A percentile compares a stretch with the other conserved stretches of the same genome.
These are phyloP conservation scores for Erpornis zantholeuca DNA, from an alignment of 2,113 vertebrate genomes.

Conservation along the genomic window DNA sequence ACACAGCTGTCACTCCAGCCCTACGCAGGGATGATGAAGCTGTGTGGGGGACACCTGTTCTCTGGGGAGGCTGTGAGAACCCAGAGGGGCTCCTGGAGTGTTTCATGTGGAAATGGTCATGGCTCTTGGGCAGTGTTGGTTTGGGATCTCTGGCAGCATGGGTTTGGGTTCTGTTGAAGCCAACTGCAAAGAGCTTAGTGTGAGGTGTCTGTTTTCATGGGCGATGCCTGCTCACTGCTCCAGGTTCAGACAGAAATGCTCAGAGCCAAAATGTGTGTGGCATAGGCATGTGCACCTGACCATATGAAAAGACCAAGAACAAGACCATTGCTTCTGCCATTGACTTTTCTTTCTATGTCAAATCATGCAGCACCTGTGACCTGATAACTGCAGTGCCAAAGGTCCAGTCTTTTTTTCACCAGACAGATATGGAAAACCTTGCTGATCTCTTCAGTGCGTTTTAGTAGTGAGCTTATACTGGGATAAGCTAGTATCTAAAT, in stretches of 20 bases:
- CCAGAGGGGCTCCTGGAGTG: background rate
- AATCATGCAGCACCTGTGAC: background rate
- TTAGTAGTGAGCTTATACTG: background rate
- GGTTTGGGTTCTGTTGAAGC: background rate
- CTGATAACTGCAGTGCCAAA: background rate
- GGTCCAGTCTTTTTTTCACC: background rate
- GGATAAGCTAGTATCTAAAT: background rate
- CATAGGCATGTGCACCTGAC: background rate
- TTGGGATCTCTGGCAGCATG: background rate
- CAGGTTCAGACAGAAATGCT: background rate
- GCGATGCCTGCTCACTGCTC: fast-evolving
- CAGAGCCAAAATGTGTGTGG: background rate
- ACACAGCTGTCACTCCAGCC: background rate
- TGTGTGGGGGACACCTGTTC: background rate
- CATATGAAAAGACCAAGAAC: background rate
- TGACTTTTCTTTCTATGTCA: background rate
- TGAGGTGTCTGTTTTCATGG: fast-evolving
- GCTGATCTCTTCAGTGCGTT: background rate
- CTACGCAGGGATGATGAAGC: background rate
- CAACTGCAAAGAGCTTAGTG: too few relatives aligned
- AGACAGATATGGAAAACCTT: background rate
- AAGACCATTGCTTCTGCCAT: background rate
- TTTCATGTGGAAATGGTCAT: background rate
- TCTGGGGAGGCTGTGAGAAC: background rate
- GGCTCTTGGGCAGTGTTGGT: background rate